A percentile compares a stretch with the other conserved stretches of the same genome.
Conservation (phyloP, 2,113 vertebrate species). For the Myodes glareolus region DNA sequence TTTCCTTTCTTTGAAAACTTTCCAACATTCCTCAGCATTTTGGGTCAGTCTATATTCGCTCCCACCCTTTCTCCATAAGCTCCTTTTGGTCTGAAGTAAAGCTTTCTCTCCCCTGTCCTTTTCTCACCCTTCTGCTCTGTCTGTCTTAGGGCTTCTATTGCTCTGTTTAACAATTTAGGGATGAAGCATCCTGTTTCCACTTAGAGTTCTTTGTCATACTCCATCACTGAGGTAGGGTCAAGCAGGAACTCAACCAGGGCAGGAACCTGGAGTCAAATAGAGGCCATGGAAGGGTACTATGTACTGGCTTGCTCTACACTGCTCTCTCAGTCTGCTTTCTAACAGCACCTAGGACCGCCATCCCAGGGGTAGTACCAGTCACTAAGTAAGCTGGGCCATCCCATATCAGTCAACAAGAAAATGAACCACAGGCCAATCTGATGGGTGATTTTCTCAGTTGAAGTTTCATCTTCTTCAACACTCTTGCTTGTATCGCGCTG, state of each 20-base stretch:
- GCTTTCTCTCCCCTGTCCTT: rapidly evolving
- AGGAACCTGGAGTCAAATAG: background rate
- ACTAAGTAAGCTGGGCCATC: background rate
- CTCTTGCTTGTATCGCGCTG: background rate
- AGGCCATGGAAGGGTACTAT: background rate
- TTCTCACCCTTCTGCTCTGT: background rate
- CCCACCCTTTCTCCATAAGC: background rate
- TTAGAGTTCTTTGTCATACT: background rate
- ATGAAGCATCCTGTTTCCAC: background rate
- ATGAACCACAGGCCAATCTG: background rate
- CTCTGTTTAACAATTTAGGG: background rate
- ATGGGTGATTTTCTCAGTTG: background rate
- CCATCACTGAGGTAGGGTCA: background rate
- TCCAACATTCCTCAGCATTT: too few relatives aligned
- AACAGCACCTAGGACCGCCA: background rate
- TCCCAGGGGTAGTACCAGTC: background rate
- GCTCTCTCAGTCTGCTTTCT: background rate
- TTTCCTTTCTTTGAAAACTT: background rate
- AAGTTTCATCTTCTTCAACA: background rate
- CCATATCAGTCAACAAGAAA: background rate
- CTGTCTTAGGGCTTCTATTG: background rate
- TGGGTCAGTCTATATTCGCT: background rate
- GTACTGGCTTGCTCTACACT: background rate
- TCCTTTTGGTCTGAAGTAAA: background rate
- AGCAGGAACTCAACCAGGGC: background rate